Evolutionary conservation across 2,113 vertebrate genomes (phyloP).

Genomic region (Daphoenositta chrysoptera): DNA sequence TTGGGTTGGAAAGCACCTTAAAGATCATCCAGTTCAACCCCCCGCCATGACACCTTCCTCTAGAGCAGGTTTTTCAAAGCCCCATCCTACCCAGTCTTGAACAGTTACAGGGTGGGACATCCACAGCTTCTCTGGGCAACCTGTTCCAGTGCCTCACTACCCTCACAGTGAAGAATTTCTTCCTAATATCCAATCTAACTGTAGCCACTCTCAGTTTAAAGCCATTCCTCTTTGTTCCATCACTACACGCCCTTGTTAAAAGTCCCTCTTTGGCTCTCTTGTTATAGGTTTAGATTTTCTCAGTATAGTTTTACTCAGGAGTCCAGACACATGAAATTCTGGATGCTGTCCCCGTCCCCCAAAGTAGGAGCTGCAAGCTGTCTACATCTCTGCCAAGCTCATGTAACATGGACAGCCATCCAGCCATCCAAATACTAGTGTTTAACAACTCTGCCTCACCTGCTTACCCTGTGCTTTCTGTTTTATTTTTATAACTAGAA

Average conservation of each 20-base stretch:
- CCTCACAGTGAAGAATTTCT: background rate
- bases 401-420: background rate
- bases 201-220: background rate
- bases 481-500: background rate
- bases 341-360: background rate
- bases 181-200: background rate
- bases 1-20: background rate
- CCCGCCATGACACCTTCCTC: background rate
- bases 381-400: background rate
- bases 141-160: background rate
- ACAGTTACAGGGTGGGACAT: background rate
- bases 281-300: background rate
- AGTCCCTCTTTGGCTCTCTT: background rate
- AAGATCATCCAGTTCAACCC: background rate
- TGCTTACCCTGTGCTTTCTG: background rate
- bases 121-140: background rate
- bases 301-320: background rate
- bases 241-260: fast-evolving
- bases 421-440: background rate
- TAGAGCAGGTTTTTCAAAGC: background rate
- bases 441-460: background rate
- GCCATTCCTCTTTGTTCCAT: background rate
- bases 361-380: background rate
- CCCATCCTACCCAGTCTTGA: background rate
- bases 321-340: background rate